Percentiles rank a stretch among this genome's conserved stretches.
Conservation (phyloP, 2,888 invertebrate species). For the Noctua janthe region DNA sequence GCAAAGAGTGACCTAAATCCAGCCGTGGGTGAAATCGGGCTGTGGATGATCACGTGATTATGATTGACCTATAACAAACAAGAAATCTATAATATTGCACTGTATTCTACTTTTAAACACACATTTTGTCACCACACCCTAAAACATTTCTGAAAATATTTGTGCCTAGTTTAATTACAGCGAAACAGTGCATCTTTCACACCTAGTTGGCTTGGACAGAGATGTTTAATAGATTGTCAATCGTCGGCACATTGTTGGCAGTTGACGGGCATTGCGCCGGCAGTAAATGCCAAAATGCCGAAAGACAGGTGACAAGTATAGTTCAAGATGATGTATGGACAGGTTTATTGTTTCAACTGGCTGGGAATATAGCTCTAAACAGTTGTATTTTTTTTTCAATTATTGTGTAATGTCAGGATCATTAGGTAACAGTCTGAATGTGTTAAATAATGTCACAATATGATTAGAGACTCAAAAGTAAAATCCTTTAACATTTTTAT, state of each 20-base stretch:
- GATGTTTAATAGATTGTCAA: conserved; percentile 66
- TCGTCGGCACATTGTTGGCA: conserved; percentile 65
- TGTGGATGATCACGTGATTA: no score
- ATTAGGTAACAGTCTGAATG: background rate
- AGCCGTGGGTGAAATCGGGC: no score
- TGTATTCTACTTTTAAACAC: background rate
- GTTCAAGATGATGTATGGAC: conserved; percentile 44
- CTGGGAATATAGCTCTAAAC: background rate
- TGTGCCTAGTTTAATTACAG: conserved; percentile 32
- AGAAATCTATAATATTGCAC: background rate
- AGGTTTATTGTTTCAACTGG: conserved; percentile 33
- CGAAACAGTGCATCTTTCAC: conserved; percentile 46
- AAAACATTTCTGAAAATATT: conserved; percentile 37
- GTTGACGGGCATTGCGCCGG: conserved; percentile 55
- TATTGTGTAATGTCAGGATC: background rate
- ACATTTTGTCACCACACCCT: background rate
- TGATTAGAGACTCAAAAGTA: no score
- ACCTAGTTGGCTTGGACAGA: conserved; percentile 56
- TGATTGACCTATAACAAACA: background rate
- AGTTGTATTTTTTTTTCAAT: background rate
- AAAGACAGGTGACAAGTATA: conserved; percentile 58
- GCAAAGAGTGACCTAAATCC: no score
- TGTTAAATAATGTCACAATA: background rate
- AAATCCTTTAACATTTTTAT: no score
- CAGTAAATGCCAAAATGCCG: conserved; percentile 63